Conservation (phyloP, 2,888 invertebrate genomes). For the Philereme vetulata region DNA sequence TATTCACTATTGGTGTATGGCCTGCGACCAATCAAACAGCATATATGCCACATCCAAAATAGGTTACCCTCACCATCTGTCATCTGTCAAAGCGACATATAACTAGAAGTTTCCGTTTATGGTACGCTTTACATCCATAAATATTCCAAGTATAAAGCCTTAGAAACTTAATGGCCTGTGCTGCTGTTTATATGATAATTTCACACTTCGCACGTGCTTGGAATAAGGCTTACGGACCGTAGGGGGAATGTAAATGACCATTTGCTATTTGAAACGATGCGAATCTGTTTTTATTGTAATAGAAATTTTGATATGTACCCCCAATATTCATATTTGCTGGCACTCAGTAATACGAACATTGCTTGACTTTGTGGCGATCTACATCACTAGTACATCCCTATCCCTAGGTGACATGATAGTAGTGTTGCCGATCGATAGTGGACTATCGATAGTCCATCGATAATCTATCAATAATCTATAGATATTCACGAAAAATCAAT, state of each 20-base stretch:
- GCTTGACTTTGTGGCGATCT: no score
- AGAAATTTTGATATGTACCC: background rate
- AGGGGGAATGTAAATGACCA: conserved; percentile 32
- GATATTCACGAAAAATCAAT: no score
- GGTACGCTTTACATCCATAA: conserved; percentile 73
- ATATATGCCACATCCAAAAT: conserved; percentile 27
- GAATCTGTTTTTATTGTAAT: conserved; percentile 8
- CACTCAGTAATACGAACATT: no score
- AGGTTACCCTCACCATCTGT: background rate
- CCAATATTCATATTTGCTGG: no score
- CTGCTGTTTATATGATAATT: conserved; percentile 74
- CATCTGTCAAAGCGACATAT: conserved; percentile 49
- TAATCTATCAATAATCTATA: no score
- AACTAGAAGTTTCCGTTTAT: conserved; percentile 65
- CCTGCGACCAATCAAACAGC: no score
- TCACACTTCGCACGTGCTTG: conserved; percentile 49
- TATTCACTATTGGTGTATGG: no score
- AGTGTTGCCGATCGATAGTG: no score
- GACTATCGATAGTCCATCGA: no score
- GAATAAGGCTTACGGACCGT: conserved; percentile 34
- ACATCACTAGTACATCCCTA: no score
- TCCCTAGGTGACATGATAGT: no score
- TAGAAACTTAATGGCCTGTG: conserved; percentile 67
- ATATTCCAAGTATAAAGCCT: conserved; percentile 70
- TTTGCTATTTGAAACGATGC: conserved; percentile 10